A percentile compares a stretch with the other conserved stretches of the same genome.
Evolutionary conservation across 2,797 vertebrate species (phyloP).

Genomic region (Gouania willdenowi): DNA sequence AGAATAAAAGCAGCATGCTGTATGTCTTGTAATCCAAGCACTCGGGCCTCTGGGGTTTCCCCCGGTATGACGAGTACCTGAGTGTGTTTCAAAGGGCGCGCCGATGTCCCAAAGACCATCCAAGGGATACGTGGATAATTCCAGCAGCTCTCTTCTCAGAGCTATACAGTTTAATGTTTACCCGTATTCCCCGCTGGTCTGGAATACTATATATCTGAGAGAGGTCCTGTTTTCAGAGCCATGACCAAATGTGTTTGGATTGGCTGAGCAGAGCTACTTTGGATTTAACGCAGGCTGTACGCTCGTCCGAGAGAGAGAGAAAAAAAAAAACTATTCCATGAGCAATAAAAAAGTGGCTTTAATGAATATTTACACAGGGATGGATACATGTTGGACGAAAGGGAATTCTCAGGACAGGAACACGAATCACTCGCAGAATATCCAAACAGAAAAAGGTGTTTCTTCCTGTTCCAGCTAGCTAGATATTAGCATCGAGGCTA

Average conservation of each 20-base stretch:
- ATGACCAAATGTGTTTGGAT: slow-evolving; percentile 97
- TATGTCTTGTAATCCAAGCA: slow-evolving; percentile 29
- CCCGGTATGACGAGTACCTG: slow-evolving; percentile 36
- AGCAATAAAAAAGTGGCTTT: slow-evolving; percentile 46
- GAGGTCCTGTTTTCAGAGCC: slow-evolving; percentile 92
- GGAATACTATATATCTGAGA: slow-evolving; percentile 90
- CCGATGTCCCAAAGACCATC: slow-evolving; percentile 6
- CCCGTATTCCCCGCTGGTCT: slow-evolving; percentile 87
- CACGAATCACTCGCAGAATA: slow-evolving; percentile 29
- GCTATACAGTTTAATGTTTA: slow-evolving; percentile 85
- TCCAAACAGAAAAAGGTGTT: too few species aligned
- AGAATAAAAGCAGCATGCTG: slow-evolving; percentile 8
- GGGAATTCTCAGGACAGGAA: slow-evolving; percentile 35
- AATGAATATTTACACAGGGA: slow-evolving; percentile 60
- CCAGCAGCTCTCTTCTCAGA: slow-evolving; percentile 47
- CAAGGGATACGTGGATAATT: slow-evolving; percentile 22
- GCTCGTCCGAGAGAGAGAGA: too few species aligned
- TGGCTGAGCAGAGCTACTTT: slow-evolving; percentile 82
- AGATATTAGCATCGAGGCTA: too few species aligned
- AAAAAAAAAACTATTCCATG: slow-evolving; percentile 54
- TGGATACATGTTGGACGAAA: slow-evolving; percentile 32
- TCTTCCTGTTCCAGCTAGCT: too few species aligned
- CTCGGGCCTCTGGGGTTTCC: slow-evolving; percentile 22
- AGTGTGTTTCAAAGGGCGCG: slow-evolving; percentile 9
- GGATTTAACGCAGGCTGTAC: slow-evolving; percentile 85